Conservation (phyloP, 2,113 vertebrate genomes). For the Protomyctophum bolini region DNA sequence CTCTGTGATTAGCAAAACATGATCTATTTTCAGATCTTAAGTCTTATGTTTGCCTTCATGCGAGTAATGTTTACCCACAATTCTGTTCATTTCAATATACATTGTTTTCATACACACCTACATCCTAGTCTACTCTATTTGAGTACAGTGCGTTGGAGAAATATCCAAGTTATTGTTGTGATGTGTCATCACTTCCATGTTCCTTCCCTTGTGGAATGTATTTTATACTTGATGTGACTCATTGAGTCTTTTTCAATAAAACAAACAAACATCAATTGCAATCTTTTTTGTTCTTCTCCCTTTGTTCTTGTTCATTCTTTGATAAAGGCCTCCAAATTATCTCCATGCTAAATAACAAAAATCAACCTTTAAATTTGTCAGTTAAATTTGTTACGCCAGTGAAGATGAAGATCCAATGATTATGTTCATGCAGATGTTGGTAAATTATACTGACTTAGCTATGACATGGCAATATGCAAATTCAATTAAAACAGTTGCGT, state of each 20-base stretch:
- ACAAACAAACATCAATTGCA: background rate
- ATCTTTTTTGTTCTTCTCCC: background rate
- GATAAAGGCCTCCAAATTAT: no score
- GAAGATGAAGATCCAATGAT: no score
- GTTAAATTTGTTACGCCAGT: no score
- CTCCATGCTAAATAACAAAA: no score
- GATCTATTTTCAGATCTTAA: slow-evolving; percentile 3
- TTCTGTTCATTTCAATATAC: background rate
- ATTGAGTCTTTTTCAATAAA: background rate
- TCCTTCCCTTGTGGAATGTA: background rate
- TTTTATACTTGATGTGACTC: background rate
- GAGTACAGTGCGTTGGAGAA: background rate
- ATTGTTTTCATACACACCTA: background rate
- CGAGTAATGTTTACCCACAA: background rate
- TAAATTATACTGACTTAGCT: no score
- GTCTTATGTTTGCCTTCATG: background rate
- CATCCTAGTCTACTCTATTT: slow-evolving; percentile 6
- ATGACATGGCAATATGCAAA: no score
- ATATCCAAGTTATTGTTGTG: slow-evolving; percentile 1
- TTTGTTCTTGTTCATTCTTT: no score
- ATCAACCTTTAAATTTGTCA: no score
- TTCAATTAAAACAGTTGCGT: no score
- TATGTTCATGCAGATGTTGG: no score
- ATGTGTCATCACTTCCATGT: slow-evolving; percentile 2
- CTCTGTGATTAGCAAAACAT: background rate